phyloP scores from a whole-genome alignment of 2,888 invertebrate species.

The Pachydiplax longipennis region DNA sequence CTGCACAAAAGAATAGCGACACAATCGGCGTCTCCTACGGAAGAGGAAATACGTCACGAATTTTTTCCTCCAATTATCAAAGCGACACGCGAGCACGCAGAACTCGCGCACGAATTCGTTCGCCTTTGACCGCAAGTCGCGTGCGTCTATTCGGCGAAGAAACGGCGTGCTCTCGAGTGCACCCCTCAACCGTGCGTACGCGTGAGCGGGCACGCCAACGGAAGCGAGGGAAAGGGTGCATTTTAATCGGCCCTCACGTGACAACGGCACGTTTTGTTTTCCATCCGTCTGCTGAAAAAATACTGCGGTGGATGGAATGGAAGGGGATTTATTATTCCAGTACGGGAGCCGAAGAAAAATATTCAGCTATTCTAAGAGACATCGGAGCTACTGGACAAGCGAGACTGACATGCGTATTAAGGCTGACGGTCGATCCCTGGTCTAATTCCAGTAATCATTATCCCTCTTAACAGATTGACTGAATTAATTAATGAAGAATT shows the following conservation, averaged over 20 bases:
- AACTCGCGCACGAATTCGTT: neutral
- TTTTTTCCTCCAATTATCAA: neutral
- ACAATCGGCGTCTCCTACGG: too few species aligned
- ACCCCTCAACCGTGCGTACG: neutral
- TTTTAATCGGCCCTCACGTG: neutral
- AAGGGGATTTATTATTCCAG: neutral
- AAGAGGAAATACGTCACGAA: too few species aligned
- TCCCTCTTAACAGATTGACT: too few species aligned
- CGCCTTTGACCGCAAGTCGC: neutral
- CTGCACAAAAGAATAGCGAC: too few species aligned
- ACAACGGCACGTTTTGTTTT: neutral
- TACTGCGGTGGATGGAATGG: neutral
- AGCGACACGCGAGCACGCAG: neutral
- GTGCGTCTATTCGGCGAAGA: neutral
- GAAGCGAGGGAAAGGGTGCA: neutral
- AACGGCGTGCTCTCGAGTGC: neutral
- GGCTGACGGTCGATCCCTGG: neutral
- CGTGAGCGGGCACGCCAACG: neutral
- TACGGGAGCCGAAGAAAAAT: too few species aligned
- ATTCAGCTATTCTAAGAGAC: too few species aligned
- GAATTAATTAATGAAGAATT: too few species aligned
- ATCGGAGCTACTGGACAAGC: too few species aligned
- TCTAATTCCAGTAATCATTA: too few species aligned
- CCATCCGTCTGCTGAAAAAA: neutral
- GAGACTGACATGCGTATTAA: neutral